Percentiles rank a stretch among this genome's conserved stretches.
These are phyloP conservation scores for Formica aserva DNA, from an alignment of 2,888 invertebrate species.

Conservation along the genomic window DNA sequence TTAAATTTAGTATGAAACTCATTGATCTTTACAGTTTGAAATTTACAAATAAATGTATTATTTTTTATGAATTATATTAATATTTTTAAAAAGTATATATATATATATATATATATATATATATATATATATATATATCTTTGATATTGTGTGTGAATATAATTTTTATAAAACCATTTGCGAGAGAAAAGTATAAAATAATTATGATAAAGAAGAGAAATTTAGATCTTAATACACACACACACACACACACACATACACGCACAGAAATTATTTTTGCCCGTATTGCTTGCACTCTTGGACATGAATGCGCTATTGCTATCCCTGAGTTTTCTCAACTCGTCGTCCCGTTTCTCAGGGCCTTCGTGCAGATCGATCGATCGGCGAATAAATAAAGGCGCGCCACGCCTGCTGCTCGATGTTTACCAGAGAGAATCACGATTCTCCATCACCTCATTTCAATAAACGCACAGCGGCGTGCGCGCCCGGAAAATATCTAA, in stretches of 20 bases:
- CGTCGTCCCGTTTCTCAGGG: background rate
- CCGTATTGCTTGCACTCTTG: background rate
- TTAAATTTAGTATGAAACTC: background rate
- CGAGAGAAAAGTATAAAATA: background rate
- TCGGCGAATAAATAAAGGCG: slow-evolving; percentile 52
- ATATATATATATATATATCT: background rate
- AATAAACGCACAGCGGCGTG: slow-evolving; percentile 19
- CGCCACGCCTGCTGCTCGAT: slow-evolving; percentile 14
- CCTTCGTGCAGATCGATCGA: slow-evolving; percentile 40
- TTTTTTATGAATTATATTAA: background rate
- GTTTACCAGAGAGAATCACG: slow-evolving; percentile 41
- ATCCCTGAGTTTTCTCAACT: slow-evolving; percentile 1
- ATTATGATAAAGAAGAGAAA: background rate
- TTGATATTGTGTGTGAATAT: background rate
- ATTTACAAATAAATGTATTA: background rate
- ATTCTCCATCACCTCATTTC: slow-evolving; percentile 45
- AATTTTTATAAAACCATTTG: background rate
- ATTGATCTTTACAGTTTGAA: background rate
- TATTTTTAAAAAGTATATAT: background rate
- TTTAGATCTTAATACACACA: background rate
- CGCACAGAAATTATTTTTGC: background rate
- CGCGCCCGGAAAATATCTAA: slow-evolving; percentile 52
- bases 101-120: background rate
- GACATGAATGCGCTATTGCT: background rate
- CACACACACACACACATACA: background rate